These are phyloP conservation scores for Cheirogaleus major DNA, from an alignment of 2,797 vertebrate species.

Conservation along the genomic window DNA sequence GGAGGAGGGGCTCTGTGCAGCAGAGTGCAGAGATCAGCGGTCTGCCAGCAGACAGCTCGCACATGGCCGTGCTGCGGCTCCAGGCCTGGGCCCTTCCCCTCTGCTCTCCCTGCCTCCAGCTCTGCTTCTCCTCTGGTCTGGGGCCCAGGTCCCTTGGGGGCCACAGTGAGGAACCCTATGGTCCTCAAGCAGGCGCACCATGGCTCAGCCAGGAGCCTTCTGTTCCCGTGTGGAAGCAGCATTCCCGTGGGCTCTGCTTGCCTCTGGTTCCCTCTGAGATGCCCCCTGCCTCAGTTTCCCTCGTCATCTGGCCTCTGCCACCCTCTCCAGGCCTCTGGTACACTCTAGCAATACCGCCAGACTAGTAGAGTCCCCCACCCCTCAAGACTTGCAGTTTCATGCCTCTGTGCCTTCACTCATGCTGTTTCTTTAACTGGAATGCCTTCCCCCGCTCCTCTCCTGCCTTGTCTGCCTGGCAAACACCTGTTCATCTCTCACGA, in stretches of 20 bases:
- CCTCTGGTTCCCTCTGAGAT: neutral
- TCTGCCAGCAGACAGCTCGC: neutral
- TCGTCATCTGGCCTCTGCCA: neutral
- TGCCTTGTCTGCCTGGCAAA: conserved; percentile 70
- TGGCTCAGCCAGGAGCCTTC: conserved; percentile 30
- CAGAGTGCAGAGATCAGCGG: neutral
- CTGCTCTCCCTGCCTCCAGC: neutral
- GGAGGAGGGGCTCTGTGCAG: neutral
- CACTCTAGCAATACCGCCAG: conserved; percentile 71
- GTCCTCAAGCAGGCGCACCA: neutral
- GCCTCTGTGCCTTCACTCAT: conserved; percentile 76
- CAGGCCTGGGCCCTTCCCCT: neutral
- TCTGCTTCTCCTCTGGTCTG: neutral
- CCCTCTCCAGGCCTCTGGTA: conserved; percentile 47
- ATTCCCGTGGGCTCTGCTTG: neutral
- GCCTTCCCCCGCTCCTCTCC: conserved; percentile 49
- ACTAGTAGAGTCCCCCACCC: conserved; percentile 23
- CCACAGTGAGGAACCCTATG: neutral
- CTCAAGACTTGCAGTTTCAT: conserved; percentile 23
- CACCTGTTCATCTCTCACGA: conserved; percentile 27
- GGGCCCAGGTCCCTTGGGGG: neutral
- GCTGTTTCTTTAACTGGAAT: conserved; percentile 66
- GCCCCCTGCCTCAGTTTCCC: neutral
- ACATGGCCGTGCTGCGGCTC: neutral
- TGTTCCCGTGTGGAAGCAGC: conserved; percentile 9